A percentile compares a stretch with the other conserved stretches of the same genome.
phyloP scores from a whole-genome alignment of 2,113 vertebrate species.

The Rhinopithecus roxellana region DNA sequence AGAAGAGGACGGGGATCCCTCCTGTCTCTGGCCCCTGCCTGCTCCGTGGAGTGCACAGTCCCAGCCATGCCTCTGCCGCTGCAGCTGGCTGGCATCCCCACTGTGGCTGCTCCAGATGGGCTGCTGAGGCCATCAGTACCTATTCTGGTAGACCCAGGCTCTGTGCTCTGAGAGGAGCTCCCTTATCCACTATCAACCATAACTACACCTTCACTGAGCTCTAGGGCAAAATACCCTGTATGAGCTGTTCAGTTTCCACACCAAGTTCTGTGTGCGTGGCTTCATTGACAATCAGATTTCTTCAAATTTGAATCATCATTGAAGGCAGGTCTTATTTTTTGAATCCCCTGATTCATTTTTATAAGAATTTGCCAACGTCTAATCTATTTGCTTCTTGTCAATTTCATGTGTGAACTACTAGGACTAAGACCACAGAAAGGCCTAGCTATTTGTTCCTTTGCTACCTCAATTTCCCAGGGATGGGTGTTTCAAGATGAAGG shows the following conservation, averaged over 20 bases:
- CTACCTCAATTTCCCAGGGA: not conserved
- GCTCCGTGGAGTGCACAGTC: too few relatives aligned
- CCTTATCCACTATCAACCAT: rapidly evolving
- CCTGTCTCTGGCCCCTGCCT: too few relatives aligned
- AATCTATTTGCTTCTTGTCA: not conserved
- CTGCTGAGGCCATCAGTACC: too few relatives aligned
- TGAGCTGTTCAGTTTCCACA: not conserved
- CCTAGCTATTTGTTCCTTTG: not conserved
- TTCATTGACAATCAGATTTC: not conserved
- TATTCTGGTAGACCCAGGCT: not conserved
- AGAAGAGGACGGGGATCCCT: too few relatives aligned
- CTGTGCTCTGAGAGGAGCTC: not conserved
- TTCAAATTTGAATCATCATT: not conserved
- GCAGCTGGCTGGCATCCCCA: too few relatives aligned
- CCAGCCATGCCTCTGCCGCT: too few relatives aligned
- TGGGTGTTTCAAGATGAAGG: not conserved
- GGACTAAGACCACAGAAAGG: not conserved
- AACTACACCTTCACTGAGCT: rapidly evolving
- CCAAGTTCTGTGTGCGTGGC: not conserved
- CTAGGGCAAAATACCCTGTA: not conserved
- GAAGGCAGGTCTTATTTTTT: not conserved
- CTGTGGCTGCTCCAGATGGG: too few relatives aligned
- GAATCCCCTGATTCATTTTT: not conserved
- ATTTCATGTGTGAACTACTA: not conserved
- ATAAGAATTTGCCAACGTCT: not conserved